phyloP scores from a whole-genome alignment of 2,797 vertebrate species.

The Amblyraja radiata region DNA sequence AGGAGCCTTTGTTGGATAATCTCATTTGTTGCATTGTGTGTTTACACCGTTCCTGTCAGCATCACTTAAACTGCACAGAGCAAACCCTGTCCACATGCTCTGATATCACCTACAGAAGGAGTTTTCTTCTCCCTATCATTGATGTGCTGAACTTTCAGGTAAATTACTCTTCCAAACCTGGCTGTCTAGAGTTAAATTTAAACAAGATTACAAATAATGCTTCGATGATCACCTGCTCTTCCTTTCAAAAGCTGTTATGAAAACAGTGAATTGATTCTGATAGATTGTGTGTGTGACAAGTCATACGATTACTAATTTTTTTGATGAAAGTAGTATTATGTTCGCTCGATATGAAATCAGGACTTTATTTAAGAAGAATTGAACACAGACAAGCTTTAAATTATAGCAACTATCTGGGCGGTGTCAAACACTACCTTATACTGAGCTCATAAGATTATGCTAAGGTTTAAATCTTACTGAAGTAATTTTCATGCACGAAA shows the following conservation, averaged over 20 bases:
- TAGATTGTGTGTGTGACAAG: neutral
- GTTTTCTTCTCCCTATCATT: neutral
- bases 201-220: neutral
- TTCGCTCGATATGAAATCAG: neutral
- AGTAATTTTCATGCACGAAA: neutral
- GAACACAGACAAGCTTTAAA: neutral
- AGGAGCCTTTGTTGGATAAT: slow-evolving; percentile 22
- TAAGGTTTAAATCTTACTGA: neutral
- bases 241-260: neutral
- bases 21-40: neutral
- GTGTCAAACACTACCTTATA: neutral
- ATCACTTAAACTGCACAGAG: neutral
- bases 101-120: neutral
- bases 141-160: neutral
- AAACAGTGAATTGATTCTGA: neutral
- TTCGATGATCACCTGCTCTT: neutral
- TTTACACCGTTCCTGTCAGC: neutral
- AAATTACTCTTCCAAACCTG: neutral
- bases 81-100: neutral
- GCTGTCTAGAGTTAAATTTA: neutral
- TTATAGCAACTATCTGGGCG: neutral
- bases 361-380: neutral
- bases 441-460: neutral
- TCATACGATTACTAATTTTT: neutral
- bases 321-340: neutral